Percentiles rank a stretch among this genome's conserved stretches.
Conservation (phyloP, 2,797 vertebrate species). For the Acanthurus tractus region DNA sequence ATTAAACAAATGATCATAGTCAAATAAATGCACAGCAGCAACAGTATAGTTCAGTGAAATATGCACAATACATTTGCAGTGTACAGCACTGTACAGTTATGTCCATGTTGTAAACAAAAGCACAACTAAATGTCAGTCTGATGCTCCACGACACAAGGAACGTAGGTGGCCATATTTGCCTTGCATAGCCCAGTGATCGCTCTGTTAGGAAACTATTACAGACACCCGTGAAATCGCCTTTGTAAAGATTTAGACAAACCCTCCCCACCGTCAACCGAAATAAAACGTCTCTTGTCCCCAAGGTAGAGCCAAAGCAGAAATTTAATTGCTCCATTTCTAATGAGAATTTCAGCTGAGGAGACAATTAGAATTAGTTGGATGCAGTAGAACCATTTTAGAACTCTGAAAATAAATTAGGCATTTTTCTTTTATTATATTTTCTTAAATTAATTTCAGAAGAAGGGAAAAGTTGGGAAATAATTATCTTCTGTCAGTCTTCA, state of each 20-base stretch:
- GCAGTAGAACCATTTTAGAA: conserved; percentile 78
- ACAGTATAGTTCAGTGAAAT: conserved; percentile 67
- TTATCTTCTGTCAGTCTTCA: conserved; percentile 55
- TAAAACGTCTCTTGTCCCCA: conserved; percentile 78
- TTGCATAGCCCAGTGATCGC: conserved; percentile 84
- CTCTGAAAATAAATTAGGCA: conserved; percentile 79
- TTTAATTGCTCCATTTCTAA: conserved; percentile 87
- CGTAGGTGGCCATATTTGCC: conserved; percentile 74
- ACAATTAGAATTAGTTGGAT: conserved; percentile 86
- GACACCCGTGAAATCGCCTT: conserved; percentile 72
- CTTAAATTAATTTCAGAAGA: conserved; percentile 66
- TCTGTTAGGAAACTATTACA: conserved; percentile 75
- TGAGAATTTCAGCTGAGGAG: conserved; percentile 84
- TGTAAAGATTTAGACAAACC: conserved; percentile 72
- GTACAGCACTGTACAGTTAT: conserved; percentile 65
- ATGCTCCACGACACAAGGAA: conserved; percentile 64
- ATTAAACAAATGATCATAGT: conserved; percentile 55
- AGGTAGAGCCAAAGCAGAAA: conserved; percentile 79
- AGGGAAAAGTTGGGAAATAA: conserved; percentile 60
- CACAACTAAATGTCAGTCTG: conserved; percentile 66
- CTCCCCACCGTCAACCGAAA: conserved; percentile 69
- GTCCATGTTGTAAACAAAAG: conserved; percentile 72
- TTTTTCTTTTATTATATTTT: conserved; percentile 73
- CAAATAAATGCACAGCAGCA: conserved; percentile 66
- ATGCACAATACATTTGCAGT: conserved; percentile 70